Evolutionary conservation across 2,888 invertebrate species (phyloP).

Genomic region (Tanytarsus gracilentus): DNA sequence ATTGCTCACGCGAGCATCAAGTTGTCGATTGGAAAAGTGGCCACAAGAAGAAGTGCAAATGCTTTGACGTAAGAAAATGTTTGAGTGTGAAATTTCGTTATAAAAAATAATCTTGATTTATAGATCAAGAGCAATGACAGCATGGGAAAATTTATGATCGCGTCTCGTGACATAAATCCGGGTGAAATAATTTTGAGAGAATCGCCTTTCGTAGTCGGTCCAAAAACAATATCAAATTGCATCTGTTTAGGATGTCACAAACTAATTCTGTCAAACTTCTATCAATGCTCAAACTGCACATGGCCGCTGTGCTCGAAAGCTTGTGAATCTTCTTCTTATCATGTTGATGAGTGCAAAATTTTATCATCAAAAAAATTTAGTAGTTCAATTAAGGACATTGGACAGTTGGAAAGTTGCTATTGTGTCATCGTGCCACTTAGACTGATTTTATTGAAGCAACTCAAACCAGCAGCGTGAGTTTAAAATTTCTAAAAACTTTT

Average conservation of each 20-base stretch:
- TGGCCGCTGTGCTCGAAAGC: conserved; percentile 59
- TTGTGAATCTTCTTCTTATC: conserved; percentile 50
- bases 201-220: conserved; percentile 55
- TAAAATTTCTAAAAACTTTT: background rate
- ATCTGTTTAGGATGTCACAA: conserved; percentile 57
- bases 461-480: conserved; percentile 43
- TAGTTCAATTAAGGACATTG: conserved; percentile 47
- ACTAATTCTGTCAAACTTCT: conserved; percentile 43
- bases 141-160: conserved; percentile 55
- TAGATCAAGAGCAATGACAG: conserved; percentile 47
- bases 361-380: conserved; percentile 51
- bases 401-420: conserved; percentile 50
- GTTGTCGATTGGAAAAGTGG: conserved; percentile 60
- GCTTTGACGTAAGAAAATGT: conserved; percentile 37
- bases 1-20: conserved; percentile 63
- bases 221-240: conserved; percentile 51
- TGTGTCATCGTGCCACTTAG: conserved; percentile 58
- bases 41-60: conserved; percentile 55
- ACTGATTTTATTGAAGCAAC: conserved; percentile 51
- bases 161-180: conserved; percentile 56
- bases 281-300: conserved; percentile 53
- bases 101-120: background rate
- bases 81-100: background rate
- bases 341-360: conserved; percentile 53
- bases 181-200: conserved; percentile 61